phyloP scores from a whole-genome alignment of 2,797 vertebrate species.

The Pempheris klunzingeri region DNA sequence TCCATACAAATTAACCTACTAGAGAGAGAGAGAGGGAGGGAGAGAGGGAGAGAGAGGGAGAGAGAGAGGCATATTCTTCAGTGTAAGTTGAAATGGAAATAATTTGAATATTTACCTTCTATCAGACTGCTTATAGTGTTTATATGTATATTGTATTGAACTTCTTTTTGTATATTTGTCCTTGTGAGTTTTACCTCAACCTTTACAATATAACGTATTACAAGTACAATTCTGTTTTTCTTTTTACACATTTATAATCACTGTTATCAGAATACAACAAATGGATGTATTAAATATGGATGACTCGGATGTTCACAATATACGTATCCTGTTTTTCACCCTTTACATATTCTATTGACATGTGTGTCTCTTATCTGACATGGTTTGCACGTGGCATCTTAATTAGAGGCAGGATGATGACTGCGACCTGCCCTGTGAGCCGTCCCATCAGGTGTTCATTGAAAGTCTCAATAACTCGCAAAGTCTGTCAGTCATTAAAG shows the following conservation, averaged over 20 bases:
- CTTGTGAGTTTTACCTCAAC: background rate
- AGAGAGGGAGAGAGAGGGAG: too few species aligned
- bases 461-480: conserved; percentile 26
- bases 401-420: background rate
- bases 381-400: conserved; percentile 9
- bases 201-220: too few species aligned
- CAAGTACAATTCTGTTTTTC: too few species aligned
- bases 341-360: background rate
- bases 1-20: conserved; percentile 64
- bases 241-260: background rate
- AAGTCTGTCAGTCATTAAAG: conserved; percentile 10
- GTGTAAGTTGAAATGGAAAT: background rate
- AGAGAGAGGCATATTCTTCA: too few species aligned
- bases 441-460: conserved; percentile 24
- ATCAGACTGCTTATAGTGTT: too few species aligned
- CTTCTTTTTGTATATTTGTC: background rate
- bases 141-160: background rate
- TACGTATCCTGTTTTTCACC: background rate
- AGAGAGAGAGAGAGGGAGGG: background rate
- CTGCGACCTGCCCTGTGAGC: background rate
- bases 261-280: background rate
- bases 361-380: background rate
- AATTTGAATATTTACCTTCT: background rate
- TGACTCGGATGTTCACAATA: background rate
- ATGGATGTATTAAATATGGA: background rate